Evolutionary conservation across 2,797 vertebrate genomes (phyloP).

Genomic region (Muscicapa comitata): DNA sequence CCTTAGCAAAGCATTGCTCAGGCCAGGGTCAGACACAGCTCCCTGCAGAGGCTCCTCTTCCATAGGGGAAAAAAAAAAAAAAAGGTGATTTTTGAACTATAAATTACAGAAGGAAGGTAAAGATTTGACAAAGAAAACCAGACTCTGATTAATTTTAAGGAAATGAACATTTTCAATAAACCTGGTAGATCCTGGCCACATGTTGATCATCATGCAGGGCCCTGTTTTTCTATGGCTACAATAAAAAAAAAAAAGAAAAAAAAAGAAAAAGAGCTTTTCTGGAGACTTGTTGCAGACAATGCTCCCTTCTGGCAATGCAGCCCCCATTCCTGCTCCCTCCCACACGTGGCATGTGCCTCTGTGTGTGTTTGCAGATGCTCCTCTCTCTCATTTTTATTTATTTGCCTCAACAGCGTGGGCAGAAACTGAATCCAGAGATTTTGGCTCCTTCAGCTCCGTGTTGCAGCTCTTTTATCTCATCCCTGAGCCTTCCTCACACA

Average conservation of each 20-base stretch:
- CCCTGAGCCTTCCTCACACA: not conserved
- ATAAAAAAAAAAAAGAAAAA: not conserved
- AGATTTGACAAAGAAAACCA: not conserved
- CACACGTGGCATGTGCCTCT: not conserved
- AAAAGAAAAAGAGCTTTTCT: not conserved
- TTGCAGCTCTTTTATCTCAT: not conserved
- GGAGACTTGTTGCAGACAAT: not conserved
- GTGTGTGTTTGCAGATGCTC: not conserved
- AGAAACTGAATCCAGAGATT: conserved; percentile 3
- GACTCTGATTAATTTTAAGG: not conserved
- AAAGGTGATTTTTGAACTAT: not conserved
- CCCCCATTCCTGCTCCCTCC: not conserved
- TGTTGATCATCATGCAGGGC: not conserved
- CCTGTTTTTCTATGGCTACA: not conserved
- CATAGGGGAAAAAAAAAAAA: not conserved
- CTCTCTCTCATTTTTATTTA: not conserved
- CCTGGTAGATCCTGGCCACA: not conserved
- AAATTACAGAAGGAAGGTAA: not conserved
- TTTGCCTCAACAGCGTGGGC: conserved; percentile 9
- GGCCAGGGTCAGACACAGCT: not conserved
- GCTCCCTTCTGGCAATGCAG: not conserved
- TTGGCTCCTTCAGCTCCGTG: not conserved
- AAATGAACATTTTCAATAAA: not conserved
- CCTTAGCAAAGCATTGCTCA: not conserved
- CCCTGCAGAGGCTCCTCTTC: not conserved